Evolutionary conservation across 2,888 invertebrate genomes (phyloP), one percentile per base, ranked within the genome.

Genomic region (Belgica antarctica): DNA sequence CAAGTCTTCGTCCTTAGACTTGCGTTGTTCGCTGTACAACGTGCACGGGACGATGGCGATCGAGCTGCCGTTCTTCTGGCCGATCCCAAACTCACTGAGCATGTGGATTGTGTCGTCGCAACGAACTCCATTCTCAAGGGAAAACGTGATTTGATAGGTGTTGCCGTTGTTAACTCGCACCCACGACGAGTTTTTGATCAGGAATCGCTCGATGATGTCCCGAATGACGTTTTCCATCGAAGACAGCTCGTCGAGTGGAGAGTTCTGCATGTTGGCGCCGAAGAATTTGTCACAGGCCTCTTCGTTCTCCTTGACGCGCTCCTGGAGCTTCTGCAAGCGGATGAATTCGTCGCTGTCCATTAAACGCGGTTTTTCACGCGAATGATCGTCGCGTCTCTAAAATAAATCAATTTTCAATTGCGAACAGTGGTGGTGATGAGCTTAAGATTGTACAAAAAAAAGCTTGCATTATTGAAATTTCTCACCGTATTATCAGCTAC

Each of bases 21-120:
- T 73, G 72, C 75, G 74, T 61, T 76, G 77, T 72, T 81, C 78
- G 75, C 83, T 84, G 73, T 82, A 84, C 25, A 86, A 78, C n/a
- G 85, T 81, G 74, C 87, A 88, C 12, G 87, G 87, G 72, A 87
- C 78, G 61, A 88, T 83, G 71, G 85, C 85, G 63, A 87, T 81
- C 2, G 83, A 81, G 0, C 86, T 87, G 68, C 84, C 82, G 71
- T 82, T 80, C 17, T 83, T 81, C 46, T 82, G 80, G 0, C 88
- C 88, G 71, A 89, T 85, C 17, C 86, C 85, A 75, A 84, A 83
- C 34, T 84, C 84, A 73, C 81, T 81, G 41, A 89, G 76, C 12
- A 84, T 80, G 71, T 83, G 83, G 34, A 87, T 78, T 8, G 86
- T 78, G 72, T 84, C 83, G 75, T 88, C 88, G 73, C 86, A 86